Base-by-base conservation (phyloP, 2,113 vertebrate species). In the Romanogobio albipinnatus region DNA sequence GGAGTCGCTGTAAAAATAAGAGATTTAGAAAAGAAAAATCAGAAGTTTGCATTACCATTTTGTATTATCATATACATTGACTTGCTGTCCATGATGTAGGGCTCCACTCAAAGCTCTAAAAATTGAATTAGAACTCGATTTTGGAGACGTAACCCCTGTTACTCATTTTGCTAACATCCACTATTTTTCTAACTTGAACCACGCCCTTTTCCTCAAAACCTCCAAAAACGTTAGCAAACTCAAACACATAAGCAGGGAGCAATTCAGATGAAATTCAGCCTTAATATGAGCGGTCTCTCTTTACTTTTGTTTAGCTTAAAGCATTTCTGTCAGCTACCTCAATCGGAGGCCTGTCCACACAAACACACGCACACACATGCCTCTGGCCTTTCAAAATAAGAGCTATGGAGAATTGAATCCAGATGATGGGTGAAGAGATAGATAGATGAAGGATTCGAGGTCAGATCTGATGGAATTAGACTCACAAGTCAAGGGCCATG, bases 361-460 rank as follows among this genome's bases (percentile, higher is more conserved):
- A 62, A 29, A 51, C 53, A 89, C 1, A 0, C 39, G 4, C 36
- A 73, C 59, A 75, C 66, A 88, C 71, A 75, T 43, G 86, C 83
- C 85, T 56, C 73, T 90, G 85, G 88, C 87, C 84, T 45, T 89
- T 88, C 89, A 89, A 88, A 86, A 89, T 87, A 88, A 91, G 91
- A 90, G 87, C 90, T 91, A 90, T 82, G 86, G 85, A 53, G 61
- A 70, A 89, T 91, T 91, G 89, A 88, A 91, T 91, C 90, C 87
- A 93, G 92, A 94, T 93, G 87, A 84, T 84, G 66, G 83, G 71
- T 51, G 76, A 66, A 71, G 62, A 53, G 71, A 77, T 66, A 70
- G 71, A 76, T n/a, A 36, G 77, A 85, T 73, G 47, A 81, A 80
- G 82, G 75, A 85, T 79, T 81, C 79, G 59, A 82, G 79, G 84